Base-by-base conservation (phyloP, 2,113 vertebrate species). In the Boleophthalmus pectinirostris region DNA sequence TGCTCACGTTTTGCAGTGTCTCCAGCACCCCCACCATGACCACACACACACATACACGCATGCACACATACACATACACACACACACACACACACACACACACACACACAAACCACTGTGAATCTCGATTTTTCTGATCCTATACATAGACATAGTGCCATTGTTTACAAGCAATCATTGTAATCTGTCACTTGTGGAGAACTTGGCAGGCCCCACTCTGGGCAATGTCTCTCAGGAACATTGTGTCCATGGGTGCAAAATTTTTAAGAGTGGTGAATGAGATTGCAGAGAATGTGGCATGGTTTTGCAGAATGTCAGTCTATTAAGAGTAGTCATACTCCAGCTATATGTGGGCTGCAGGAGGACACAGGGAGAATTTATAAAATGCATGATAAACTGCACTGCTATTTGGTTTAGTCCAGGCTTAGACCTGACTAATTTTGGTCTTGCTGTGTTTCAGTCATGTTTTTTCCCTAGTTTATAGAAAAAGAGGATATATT, bases 271-370 rank as follows among this genome's bases (percentile, higher is more conserved):
- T 82, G 78, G 75, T 79, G 25, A 67, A 73, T 23, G 20, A 69
- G 82, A 88, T 84, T 88, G 77, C 23, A 49, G 79, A 83, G 84
- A 90, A 86, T 90, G 87, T 87, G 80, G 86, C 77, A 88, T 72
- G 76, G 80, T 85, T 85, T 86, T 70, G 85, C 75, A 80, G 84
- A 84, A 89, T 82, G 87, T 69, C 81, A 84, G 71, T 76, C 79
- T 84, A 78, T 81, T 82, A 78, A 88, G 60, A 85, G 79, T 49
- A 79, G 74, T 71, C 65, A 80, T 74, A 77, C 82, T 79, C 84
- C 82, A 84, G 73, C 64, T 82, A 87, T 81, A 85, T 83, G 89
- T 90, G 84, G 74, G 66, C 69, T 82, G 69, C 78, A 14, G 24
- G 25, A 33, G 82, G 86, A 82, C 49, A 49, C 46, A 76, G 51